Evolutionary conservation across 2,888 invertebrate species (phyloP).

Genomic region (Diploptera punctata): DNA sequence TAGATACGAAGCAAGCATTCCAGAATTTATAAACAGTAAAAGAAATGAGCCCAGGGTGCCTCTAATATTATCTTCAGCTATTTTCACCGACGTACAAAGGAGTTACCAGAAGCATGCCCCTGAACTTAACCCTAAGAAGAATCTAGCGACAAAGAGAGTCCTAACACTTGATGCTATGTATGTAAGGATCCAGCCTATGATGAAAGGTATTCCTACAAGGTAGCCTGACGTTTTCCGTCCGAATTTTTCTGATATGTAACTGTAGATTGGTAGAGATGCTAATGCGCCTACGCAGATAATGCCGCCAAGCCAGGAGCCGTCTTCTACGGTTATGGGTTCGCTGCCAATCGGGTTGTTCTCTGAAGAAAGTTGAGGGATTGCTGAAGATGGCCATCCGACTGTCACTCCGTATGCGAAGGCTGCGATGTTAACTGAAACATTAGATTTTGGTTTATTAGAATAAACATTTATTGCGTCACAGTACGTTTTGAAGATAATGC

Average conservation of each 20-base stretch:
- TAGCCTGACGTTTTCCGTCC: slow-evolving; percentile 64
- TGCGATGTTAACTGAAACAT: slow-evolving; percentile 11
- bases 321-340: slow-evolving; percentile 57
- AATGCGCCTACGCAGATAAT: slow-evolving; percentile 63
- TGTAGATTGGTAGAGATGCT: slow-evolving; percentile 57
- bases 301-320: slow-evolving; percentile 62
- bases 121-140: slow-evolving; percentile 64
- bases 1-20: slow-evolving; percentile 58
- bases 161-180: slow-evolving; percentile 56
- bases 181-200: slow-evolving; percentile 65
- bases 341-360: slow-evolving; percentile 56
- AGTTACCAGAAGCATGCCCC: slow-evolving; percentile 62
- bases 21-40: slow-evolving; percentile 60
- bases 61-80: slow-evolving; percentile 61
- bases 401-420: slow-evolving; percentile 61
- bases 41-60: slow-evolving; percentile 65
- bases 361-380: slow-evolving; percentile 56
- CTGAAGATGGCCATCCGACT: slow-evolving; percentile 67
- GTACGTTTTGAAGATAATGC: too few species aligned
- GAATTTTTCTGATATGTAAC: slow-evolving; percentile 57
- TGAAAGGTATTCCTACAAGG: slow-evolving; percentile 60
- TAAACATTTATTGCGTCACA: too few species aligned
- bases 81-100: slow-evolving; percentile 70
- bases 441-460: too few species aligned
- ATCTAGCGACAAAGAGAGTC: slow-evolving; percentile 60